Conservation (phyloP, 2,113 vertebrate genomes). For the Thinocorus orbignyianus region DNA sequence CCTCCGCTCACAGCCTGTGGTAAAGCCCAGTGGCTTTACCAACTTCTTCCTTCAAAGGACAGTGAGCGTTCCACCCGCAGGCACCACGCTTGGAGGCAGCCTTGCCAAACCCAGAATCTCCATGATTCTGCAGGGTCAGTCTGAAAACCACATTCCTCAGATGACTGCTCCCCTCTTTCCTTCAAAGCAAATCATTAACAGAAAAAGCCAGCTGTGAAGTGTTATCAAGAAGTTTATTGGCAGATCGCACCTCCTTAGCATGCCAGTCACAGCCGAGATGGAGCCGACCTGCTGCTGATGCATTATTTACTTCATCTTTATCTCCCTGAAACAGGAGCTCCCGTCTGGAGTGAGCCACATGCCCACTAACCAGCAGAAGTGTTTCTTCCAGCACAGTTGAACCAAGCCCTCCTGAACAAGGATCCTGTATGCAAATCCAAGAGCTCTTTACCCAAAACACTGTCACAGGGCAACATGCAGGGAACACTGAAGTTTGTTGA, state of each 20-base stretch:
- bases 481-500: neutral
- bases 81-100: neutral
- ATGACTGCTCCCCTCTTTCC: neutral
- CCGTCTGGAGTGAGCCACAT: slow-evolving; percentile 17
- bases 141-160: slow-evolving; percentile 14
- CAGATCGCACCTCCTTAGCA: neutral
- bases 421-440: neutral
- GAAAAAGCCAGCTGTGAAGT: slow-evolving; percentile 23
- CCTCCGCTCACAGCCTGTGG: neutral
- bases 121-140: neutral
- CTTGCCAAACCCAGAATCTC: neutral
- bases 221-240: neutral
- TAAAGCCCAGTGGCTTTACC: neutral
- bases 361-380: slow-evolving; percentile 25
- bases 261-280: slow-evolving; percentile 25
- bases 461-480: neutral
- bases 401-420: neutral
- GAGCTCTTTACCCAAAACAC: neutral
- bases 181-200: neutral
- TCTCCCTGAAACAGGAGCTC: slow-evolving; percentile 37
- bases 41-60: neutral
- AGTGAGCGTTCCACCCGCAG: neutral
- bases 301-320: slow-evolving; percentile 28
- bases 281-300: slow-evolving; percentile 47
- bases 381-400: neutral